phyloP scores from a whole-genome alignment of 2,797 vertebrate genomes.

The Remorina albescens region DNA sequence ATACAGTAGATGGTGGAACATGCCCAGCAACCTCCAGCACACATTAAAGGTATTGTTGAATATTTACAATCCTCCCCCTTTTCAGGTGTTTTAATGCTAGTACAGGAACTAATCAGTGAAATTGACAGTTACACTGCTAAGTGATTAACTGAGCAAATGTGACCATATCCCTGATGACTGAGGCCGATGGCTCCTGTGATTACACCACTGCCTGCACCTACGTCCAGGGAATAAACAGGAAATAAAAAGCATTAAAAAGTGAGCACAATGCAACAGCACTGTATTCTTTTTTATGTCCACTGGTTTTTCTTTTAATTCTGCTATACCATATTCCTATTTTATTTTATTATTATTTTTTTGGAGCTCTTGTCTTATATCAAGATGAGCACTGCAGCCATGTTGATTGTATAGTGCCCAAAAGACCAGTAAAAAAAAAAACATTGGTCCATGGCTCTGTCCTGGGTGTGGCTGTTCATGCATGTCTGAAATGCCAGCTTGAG shows the following conservation, averaged over 20 bases:
- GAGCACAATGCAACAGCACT: too few species aligned
- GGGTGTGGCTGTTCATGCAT: background rate
- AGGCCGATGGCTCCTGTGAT: too few species aligned
- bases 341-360: background rate
- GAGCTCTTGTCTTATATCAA: background rate
- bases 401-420: background rate
- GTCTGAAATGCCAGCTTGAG: background rate
- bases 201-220: background rate
- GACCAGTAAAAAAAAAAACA: background rate
- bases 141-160: background rate
- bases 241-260: background rate
- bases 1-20: too few species aligned
- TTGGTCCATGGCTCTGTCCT: background rate
- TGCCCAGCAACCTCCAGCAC: too few species aligned
- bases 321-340: background rate
- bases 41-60: too few species aligned
- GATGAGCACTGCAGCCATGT: background rate
- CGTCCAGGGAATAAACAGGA: background rate
- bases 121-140: background rate
- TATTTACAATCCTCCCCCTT: too few species aligned
- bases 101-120: too few species aligned
- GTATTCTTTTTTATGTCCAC: too few species aligned
- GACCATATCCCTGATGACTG: background rate
- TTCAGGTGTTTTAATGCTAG: too few species aligned
- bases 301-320: background rate